Evolutionary conservation across 1,140 invertebrate genomes (phyloP).

Genomic region (Atopsyche davidsoni): DNA sequence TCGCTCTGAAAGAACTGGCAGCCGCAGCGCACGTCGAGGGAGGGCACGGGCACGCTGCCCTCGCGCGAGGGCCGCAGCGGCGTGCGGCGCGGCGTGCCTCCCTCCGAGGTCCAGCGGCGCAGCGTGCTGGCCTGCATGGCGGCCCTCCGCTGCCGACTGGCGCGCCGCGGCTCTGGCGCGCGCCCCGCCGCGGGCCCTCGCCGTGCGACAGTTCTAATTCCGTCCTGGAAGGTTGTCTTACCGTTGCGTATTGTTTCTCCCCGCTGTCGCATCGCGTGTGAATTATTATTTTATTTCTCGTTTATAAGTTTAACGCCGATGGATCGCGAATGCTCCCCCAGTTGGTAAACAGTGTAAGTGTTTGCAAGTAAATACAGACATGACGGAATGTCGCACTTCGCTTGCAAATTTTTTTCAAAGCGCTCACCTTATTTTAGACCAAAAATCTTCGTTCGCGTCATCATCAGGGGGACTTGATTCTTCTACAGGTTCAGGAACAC

Average conservation of each 20-base stretch:
- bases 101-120: slow-evolving; percentile 57
- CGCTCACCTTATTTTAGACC: slow-evolving; percentile 32
- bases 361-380: background rate
- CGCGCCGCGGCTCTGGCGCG: slow-evolving; percentile 4
- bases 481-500: slow-evolving; percentile 14
- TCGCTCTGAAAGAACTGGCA: slow-evolving; percentile 79
- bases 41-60: slow-evolving; percentile 59
- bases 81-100: slow-evolving; percentile 51
- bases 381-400: background rate
- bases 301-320: background rate
- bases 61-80: slow-evolving; percentile 51
- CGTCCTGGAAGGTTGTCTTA: slow-evolving; percentile 8
- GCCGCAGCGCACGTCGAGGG: slow-evolving; percentile 72
- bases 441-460: slow-evolving; percentile 23
- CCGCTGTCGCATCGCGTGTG: slow-evolving; percentile 1
- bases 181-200: slow-evolving; percentile 32
- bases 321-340: background rate
- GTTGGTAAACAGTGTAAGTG: background rate
- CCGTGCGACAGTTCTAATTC: slow-evolving; percentile 16
- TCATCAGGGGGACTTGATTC: slow-evolving; percentile 6
- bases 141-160: slow-evolving; percentile 19
- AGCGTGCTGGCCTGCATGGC: slow-evolving; percentile 40
- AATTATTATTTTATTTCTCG: background rate
- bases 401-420: background rate
- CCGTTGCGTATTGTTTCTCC: slow-evolving; percentile 18